phyloP scores from a whole-genome alignment of 2,888 invertebrate species.

The Clunio marinus region DNA sequence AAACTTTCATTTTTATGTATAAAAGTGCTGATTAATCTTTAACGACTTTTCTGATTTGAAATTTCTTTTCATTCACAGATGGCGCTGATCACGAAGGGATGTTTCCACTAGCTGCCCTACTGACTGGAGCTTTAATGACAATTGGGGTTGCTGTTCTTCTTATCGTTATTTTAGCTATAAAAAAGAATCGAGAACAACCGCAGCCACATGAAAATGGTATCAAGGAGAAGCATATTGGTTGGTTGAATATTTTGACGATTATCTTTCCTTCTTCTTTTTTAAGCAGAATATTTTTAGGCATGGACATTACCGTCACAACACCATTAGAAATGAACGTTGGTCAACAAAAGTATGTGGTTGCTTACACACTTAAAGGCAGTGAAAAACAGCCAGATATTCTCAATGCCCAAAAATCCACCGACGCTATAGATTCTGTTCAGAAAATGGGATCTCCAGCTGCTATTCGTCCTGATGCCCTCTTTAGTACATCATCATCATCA shows the following conservation, averaged over 20 bases:
- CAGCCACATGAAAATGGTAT: slow-evolving; percentile 54
- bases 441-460: slow-evolving; percentile 31
- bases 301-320: slow-evolving; percentile 54
- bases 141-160: slow-evolving; percentile 61
- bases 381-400: slow-evolving; percentile 74
- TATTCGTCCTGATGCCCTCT: slow-evolving; percentile 20
- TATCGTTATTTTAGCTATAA: slow-evolving; percentile 61
- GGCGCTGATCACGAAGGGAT: slow-evolving; percentile 66
- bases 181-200: slow-evolving; percentile 57
- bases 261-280: too few relatives aligned
- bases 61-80: slow-evolving; percentile 52
- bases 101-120: slow-evolving; percentile 65
- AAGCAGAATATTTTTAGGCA: too few relatives aligned
- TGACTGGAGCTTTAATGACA: slow-evolving; percentile 63
- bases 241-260: slow-evolving; percentile 29
- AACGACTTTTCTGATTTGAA: background rate
- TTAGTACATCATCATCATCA: slow-evolving; percentile 39
- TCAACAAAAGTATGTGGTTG: slow-evolving; percentile 78
- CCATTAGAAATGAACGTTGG: slow-evolving; percentile 74
- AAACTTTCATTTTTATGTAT: too few relatives aligned
- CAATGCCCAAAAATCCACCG: slow-evolving; percentile 63
- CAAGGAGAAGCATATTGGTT: slow-evolving; percentile 53
- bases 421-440: slow-evolving; percentile 25
- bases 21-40: too few relatives aligned
- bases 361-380: slow-evolving; percentile 75